phyloP scores from a whole-genome alignment of 2,888 invertebrate species.

The Clivina fossor region DNA sequence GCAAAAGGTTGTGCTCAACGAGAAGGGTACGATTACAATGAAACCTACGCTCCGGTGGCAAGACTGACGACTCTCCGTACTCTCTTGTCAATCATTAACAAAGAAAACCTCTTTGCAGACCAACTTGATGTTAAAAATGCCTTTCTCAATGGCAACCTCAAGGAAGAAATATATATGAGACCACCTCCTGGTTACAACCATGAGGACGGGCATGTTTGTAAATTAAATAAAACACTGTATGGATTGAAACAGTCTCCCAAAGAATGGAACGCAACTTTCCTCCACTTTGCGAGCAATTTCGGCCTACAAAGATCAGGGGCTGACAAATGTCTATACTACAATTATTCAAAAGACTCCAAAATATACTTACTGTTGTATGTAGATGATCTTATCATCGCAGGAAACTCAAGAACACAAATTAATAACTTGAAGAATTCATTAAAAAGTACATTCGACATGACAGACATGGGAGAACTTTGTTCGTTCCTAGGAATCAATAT shows the following conservation, averaged over 20 bases:
- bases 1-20: too few relatives aligned
- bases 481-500: constrained; percentile 43
- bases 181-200: neutral
- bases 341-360: neutral
- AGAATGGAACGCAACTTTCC: constrained; percentile 4
- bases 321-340: constrained; percentile 5
- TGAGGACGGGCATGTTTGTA: neutral
- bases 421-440: constrained; percentile 37
- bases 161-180: constrained; percentile 12
- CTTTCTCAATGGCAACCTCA: neutral
- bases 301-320: neutral
- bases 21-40: too few relatives aligned
- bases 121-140: constrained; percentile 9
- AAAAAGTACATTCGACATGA: constrained; percentile 41
- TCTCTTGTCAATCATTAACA: too few relatives aligned
- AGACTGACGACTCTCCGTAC: too few relatives aligned
- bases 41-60: too few relatives aligned
- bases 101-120: constrained; percentile 1
- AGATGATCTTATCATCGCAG: constrained; percentile 42
- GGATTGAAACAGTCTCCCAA: constrained; percentile 4
- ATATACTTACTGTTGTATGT: constrained; percentile 42
- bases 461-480: constrained; percentile 41
- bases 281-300: neutral
- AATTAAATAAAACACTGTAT: constrained; percentile 8
- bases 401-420: constrained; percentile 36